Evolutionary conservation across 2,797 vertebrate genomes (phyloP).

Genomic region (Poecilia picta): DNA sequence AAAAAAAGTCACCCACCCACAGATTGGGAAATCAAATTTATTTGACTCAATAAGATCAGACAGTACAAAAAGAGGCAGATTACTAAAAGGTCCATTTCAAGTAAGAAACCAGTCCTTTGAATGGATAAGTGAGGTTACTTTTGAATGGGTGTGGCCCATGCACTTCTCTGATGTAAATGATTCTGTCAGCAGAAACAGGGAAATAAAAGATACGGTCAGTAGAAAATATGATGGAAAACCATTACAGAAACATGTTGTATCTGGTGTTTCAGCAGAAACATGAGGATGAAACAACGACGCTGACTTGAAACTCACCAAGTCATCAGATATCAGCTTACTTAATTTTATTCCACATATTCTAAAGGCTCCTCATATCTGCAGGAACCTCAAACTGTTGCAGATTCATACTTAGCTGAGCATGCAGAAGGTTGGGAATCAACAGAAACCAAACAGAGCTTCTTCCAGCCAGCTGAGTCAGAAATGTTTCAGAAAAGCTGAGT

Average conservation of each 20-base stretch:
- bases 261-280: constrained; percentile 3
- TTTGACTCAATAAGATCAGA: constrained; percentile 63
- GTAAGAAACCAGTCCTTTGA: constrained; percentile 72
- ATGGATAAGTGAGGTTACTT: constrained; percentile 45
- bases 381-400: constrained; percentile 1
- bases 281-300: constrained; percentile 6
- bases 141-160: constrained; percentile 22
- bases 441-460: neutral
- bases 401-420: constrained; percentile 30
- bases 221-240: neutral
- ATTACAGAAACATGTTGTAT: constrained; percentile 2
- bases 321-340: neutral
- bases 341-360: neutral
- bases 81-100: constrained; percentile 65
- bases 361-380: neutral
- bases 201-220: neutral
- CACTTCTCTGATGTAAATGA: constrained; percentile 19
- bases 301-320: neutral
- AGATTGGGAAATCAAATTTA: constrained; percentile 67
- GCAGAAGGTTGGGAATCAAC: constrained; percentile 23
- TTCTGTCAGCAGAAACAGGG: constrained; percentile 12
- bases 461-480: neutral
- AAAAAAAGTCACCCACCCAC: neutral
- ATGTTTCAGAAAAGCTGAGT: neutral
- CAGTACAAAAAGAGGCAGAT: constrained; percentile 65